Base-by-base conservation (phyloP, 2,888 invertebrate genomes). In the Acronicta alni region DNA sequence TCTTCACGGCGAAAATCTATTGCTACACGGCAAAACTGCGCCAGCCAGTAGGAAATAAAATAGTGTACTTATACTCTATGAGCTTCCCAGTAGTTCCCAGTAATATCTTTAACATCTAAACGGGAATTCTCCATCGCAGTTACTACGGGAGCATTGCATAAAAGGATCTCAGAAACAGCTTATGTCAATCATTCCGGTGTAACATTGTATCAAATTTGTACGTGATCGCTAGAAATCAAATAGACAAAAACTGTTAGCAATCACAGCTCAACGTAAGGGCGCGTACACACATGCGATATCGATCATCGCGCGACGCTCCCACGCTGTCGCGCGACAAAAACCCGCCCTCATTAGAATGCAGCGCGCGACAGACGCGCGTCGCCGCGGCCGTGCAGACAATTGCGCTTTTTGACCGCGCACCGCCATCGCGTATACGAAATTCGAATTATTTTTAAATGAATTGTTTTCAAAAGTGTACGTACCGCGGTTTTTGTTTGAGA, bases 271-370 rank as follows among this genome's bases (percentile, higher is more conserved):
- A 52, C 72, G 68, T 76, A 77, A 80, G 62, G 74, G 58, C 58
- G 38, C 58, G 70, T 67, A 61, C 75, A 75, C 75, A 80, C 57
- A 64, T 65, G 66, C 73, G 79, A 77, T 82, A 80, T 75, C 72
- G 75, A 76, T 81, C 82, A 77, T 60, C 62, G 69, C 55, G 73
- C 74, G 72, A 57, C 86, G 88, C 80, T 92, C 92, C 90, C 93
- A 92, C 91, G 92, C 83, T 86, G 88, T 81, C 85, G 87, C 82
- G 85, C 87, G 84, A 82, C 91, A 93, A 92, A 92, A 93, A 92
- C 86, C 73, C 53, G 76, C 75, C 35, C 88, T 89, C 89, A 90
- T 92, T 90, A 88, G 79, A 85, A 92, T 92, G 91, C 92, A 85
- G 79, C 88, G 84, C 87, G 89, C 89, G 89, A 87, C 90, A 84